phyloP scores from a whole-genome alignment of 2,888 invertebrate species.

The Cetonia aurata region DNA sequence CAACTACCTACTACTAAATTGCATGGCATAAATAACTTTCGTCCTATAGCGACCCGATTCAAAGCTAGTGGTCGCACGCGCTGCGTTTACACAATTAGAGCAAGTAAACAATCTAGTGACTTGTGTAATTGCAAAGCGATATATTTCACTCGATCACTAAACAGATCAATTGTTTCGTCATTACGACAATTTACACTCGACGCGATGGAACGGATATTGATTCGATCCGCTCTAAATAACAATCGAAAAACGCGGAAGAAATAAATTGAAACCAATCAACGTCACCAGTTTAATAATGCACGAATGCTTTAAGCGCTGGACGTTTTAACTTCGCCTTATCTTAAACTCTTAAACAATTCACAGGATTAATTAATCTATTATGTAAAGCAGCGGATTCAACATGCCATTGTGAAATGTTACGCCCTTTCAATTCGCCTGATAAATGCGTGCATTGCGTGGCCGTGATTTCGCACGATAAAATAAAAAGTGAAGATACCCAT shows the following conservation, averaged over 20 bases:
- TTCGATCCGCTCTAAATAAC: conserved; percentile 20
- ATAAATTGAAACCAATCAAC: conserved; percentile 22
- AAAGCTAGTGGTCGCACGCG: too few species aligned
- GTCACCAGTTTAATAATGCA: conserved; percentile 19
- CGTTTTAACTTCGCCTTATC: conserved; percentile 30
- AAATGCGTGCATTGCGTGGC: conserved; percentile 46
- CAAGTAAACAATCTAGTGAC: too few species aligned
- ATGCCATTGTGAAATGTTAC: conserved; percentile 43
- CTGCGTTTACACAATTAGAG: too few species aligned
- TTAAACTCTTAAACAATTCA: conserved; percentile 43
- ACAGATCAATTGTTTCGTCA: too few species aligned
- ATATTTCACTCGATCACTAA: too few species aligned
- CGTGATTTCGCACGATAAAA: conserved; percentile 24
- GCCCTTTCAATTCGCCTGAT: conserved; percentile 45
- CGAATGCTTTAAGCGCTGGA: conserved; percentile 2
- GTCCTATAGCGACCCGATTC: too few species aligned
- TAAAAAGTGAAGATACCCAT: conserved; percentile 26
- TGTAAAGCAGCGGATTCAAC: conserved; percentile 46
- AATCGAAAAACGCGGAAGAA: not conserved
- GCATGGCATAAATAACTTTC: too few species aligned
- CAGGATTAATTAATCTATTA: conserved; percentile 45
- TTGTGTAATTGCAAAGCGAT: too few species aligned
- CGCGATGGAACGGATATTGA: too few species aligned
- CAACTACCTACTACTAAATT: too few species aligned
- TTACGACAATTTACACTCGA: too few species aligned